phyloP scores from a whole-genome alignment of 2,113 vertebrate species.

The Varanus komodoensis region DNA sequence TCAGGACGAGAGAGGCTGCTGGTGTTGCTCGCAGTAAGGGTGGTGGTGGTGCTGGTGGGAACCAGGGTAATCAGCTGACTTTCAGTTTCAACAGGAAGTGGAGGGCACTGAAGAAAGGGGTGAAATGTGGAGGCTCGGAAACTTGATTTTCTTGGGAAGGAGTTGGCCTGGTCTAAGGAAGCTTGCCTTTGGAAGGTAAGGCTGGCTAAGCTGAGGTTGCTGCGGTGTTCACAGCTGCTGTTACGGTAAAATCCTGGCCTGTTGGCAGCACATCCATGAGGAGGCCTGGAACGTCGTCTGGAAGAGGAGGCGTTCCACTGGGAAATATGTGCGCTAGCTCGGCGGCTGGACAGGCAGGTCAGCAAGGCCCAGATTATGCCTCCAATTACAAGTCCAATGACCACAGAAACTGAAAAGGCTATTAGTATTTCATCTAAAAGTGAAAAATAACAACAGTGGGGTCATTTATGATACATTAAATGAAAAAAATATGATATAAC shows the following conservation, averaged over 20 bases:
- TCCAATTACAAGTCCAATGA: slow-evolving; percentile 89
- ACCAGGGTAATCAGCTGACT: slow-evolving; percentile 88
- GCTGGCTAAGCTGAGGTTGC: slow-evolving; percentile 94
- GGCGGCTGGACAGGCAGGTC: slow-evolving; percentile 88
- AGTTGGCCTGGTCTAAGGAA: slow-evolving; percentile 87
- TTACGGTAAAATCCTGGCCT: slow-evolving; percentile 89
- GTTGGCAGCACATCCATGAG: slow-evolving; percentile 66
- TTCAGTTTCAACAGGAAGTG: slow-evolving; percentile 88
- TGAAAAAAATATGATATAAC: background rate
- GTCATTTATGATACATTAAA: slow-evolving; percentile 10
- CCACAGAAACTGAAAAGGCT: slow-evolving; percentile 93
- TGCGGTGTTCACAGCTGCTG: slow-evolving; percentile 90
- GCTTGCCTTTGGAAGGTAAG: slow-evolving; percentile 93
- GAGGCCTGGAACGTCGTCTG: slow-evolving; percentile 74
- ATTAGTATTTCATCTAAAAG: slow-evolving; percentile 88
- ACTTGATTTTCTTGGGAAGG: slow-evolving; percentile 89
- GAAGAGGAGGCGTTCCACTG: slow-evolving; percentile 76
- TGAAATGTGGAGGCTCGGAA: slow-evolving; percentile 96
- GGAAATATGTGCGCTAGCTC: slow-evolving; percentile 91
- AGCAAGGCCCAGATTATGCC: slow-evolving; percentile 87
- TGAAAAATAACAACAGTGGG: slow-evolving; percentile 41
- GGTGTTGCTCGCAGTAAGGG: slow-evolving; percentile 65
- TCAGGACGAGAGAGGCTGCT: slow-evolving; percentile 80
- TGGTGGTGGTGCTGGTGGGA: slow-evolving; percentile 76
- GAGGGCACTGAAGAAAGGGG: slow-evolving; percentile 91